These are phyloP conservation scores for Vannuccia rotundouncinata DNA, from an alignment of 2,888 invertebrate genomes.

Conservation along the genomic window DNA sequence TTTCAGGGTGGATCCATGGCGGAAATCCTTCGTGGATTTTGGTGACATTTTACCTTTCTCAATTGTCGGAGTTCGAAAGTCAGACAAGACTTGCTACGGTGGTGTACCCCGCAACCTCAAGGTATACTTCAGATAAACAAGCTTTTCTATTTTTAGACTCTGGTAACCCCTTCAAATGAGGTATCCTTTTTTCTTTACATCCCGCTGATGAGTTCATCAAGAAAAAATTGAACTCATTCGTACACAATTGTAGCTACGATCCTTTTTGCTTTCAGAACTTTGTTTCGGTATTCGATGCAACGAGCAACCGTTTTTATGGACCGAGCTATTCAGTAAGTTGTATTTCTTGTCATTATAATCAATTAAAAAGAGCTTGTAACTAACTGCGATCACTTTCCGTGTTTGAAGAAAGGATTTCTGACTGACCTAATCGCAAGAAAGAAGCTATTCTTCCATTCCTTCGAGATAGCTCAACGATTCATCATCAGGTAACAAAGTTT, in stretches of 20 bases:
- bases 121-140: too few species aligned
- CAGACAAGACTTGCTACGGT: not conserved
- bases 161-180: too few species aligned
- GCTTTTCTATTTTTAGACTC: too few species aligned
- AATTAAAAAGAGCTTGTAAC: too few species aligned
- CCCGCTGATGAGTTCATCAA: too few species aligned
- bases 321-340: not conserved
- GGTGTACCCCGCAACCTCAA: not conserved
- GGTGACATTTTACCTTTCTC: not conserved
- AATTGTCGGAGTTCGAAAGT: slow-evolving; percentile 1
- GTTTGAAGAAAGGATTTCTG: not conserved
- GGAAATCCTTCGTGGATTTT: not conserved
- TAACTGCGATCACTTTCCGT: not conserved
- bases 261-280: not conserved
- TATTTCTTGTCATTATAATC: not conserved
- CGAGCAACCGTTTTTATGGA: not conserved
- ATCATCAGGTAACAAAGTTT: not conserved
- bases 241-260: too few species aligned
- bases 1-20: slow-evolving; percentile 19
- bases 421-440: not conserved
- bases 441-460: not conserved
- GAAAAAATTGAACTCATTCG: too few species aligned
- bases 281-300: not conserved
- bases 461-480: not conserved
- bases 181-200: too few species aligned